Evolutionary conservation across 2,888 invertebrate species (phyloP), one percentile per base, ranked within the genome.

Genomic region (Empis stercorea): DNA sequence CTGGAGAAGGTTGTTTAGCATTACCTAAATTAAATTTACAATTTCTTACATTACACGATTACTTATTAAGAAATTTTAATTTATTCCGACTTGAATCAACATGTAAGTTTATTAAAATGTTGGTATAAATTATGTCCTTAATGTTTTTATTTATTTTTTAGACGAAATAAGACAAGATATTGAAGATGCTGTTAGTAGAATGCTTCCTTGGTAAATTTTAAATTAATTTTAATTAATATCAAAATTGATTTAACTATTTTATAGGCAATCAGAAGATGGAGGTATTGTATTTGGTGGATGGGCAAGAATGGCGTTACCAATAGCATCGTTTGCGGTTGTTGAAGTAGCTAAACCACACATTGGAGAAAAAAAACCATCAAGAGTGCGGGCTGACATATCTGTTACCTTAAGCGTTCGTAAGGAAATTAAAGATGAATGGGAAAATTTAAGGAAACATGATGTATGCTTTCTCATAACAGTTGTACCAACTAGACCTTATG

Each of bases 151-250:
- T 2, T 27, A n/a, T 16, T 36, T 36, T 3, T 34, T 69, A 91
- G 91, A 94, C 74, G 97, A 99, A 76, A 97, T 99, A 55, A 78
- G 97, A 3, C 96, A 97, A 71, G 97, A 99, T 61, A 88, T 99
- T 50, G 97, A 99, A 72, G 96, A 97, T 72, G 87, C 93, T 6
- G 84, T 99, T 0, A 89, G 89, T 63, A 80, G 97, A 57, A 76
- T 99, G 65, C 84, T 94, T 59, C 99, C 99, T 45, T 96, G 96
- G 91, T 81, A 75, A 73, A 72, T 66, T 54, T 40, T 50, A 47
- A 42, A 45, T 40, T 38, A 44, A 17, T 37, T 37, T 20, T 16
- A 23, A 44, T 39, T 11, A 15, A 37, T 30, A 7, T 27, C 23
- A 14, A 3, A 38, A 13, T 34, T 37, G 17, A 42, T 37, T 37